Evolutionary conservation across 1,140 invertebrate species (phyloP), one percentile per base, ranked within the genome.

Genomic region (Drosophila guanche): DNA sequence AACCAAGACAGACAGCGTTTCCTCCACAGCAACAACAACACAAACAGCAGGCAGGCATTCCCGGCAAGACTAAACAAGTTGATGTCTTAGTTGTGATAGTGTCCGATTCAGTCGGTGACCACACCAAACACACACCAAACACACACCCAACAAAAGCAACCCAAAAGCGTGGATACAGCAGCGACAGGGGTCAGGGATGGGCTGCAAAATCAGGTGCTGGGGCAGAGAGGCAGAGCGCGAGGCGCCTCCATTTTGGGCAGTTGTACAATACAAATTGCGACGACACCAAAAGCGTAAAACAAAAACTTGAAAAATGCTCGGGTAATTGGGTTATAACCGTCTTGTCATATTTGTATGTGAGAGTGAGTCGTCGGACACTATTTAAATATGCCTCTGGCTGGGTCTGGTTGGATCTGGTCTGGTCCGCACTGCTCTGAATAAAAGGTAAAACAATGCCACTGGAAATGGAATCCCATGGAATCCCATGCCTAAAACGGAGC

Each of bases 311-410:
- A 81, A 76, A 76, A 62, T 77, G 65, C 56, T 71, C 41, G 69
- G 33, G 0, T 71, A 86, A 88, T 86, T 83, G 83, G 83, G 83
- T 88, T 86, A 88, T 88, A 89, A 72, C 75, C 83, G 78, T 76
- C 80, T 73, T 69, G 78, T 76, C 80, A 76, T 69, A 72, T 68
- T 67, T 68, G 70, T 61, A 46, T 73, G 57, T 74, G 48, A 54
- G 56, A 74, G 55, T 59, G 45, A 53, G 48, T n/a, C 40, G 43
- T 22, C 20, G 60, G 47, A 29, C 33, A 42, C 67, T 52, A 71
- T 72, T 72, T 72, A 71, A 72, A 72, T 61, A 77, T 57, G 57
- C 65, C 45, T 63, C 43, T 55, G 41, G 47, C 46, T 60, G 60
- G 67, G 41, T 23, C 42, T 65, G 55, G 69, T 55, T 57, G 63